Base-by-base conservation (phyloP, 2,888 invertebrate genomes). In the Saturnia japonica region DNA sequence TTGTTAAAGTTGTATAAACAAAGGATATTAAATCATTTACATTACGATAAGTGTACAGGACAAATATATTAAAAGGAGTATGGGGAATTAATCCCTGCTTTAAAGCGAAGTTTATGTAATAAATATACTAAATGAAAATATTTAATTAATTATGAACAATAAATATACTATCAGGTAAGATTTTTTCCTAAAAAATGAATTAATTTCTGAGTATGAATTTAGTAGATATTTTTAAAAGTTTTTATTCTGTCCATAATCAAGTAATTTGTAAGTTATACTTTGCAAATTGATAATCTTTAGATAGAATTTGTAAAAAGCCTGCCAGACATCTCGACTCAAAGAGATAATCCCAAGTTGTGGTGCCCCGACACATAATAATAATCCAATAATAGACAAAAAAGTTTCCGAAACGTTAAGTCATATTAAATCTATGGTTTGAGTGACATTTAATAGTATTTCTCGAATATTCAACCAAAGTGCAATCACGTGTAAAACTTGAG, bases 401-500 rank as follows among this genome's bases (percentile, higher is more conserved):
- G 22, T 28, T 25, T 14, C 28, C 57, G 25, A 60, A 28, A 28
- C 57, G 25, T 60, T n/a, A n/a, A n/a, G n/a, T n/a, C n/a, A n/a
- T n/a, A n/a, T n/a, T n/a, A n/a, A n/a, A n/a, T n/a, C n/a, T n/a
- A n/a, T n/a, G n/a, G n/a, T n/a, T 25, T 60, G 57, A 64, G 40
- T 64, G 40, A 64, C 82, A 74, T 74, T 80, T 87, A 85, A 86
- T 82, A 78, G 81, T 76, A 82, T 83, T 84, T 80, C 75, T 76
- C 72, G 74, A 83, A 80, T 64, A 68, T 71, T 76, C 77, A 77
- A 82, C 76, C 75, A 77, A 75, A 80, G 81, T 80, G 84, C 82
- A 88, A 81, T 91, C 87, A 89, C 84, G 90, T 89, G 90, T 87
- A 86, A 88, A 88, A 79, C 79, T 81, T 83, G 83, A 79, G 85